Conservation (phyloP, 2,888 invertebrate species). For the Hoplodrina ambigua region DNA sequence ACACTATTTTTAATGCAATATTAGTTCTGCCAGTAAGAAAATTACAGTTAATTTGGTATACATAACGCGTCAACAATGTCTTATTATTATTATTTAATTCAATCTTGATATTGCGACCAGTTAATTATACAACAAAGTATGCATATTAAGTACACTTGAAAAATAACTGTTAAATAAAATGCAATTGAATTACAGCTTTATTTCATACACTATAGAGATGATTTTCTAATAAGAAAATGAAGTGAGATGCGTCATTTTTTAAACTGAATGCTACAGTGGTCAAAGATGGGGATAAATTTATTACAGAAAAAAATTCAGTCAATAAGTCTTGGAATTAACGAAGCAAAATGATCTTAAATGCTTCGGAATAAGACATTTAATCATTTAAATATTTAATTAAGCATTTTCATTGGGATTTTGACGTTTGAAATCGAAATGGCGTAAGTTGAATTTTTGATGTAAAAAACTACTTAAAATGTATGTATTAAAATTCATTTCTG, state of each 20-base stretch:
- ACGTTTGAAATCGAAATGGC: constrained; percentile 20
- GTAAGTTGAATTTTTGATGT: constrained; percentile 8
- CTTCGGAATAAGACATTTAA: constrained; percentile 49
- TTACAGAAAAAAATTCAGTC: constrained; percentile 64
- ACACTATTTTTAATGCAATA: neutral
- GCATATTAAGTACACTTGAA: constrained; percentile 23
- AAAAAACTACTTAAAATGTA: constrained; percentile 44
- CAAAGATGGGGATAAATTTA: constrained; percentile 57
- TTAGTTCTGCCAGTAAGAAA: constrained; percentile 8
- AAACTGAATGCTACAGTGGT: constrained; percentile 8
- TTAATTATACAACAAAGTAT: constrained; percentile 43
- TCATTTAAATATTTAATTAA: constrained; percentile 50
- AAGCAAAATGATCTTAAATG: constrained; percentile 57
- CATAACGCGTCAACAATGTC: constrained; percentile 42
- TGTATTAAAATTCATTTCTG: constrained; percentile 36
- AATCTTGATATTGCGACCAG: constrained; percentile 51
- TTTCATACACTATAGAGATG: accelerated
- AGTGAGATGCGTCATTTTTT: constrained; percentile 15
- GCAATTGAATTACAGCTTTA: neutral
- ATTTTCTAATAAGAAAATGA: neutral
- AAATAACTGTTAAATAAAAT: constrained; percentile 35
- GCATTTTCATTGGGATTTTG: constrained; percentile 24
- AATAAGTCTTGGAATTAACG: constrained; percentile 58
- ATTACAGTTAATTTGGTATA: constrained; percentile 10
- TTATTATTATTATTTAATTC: constrained; percentile 49